phyloP scores from a whole-genome alignment of 2,113 vertebrate species.

The Felis catus region F.catus_Fca126_mat1.0 CM031414.1:80367501-80368000 shows the following conservation, averaged over 20 bases:
- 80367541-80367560: constrained; percentile 56
- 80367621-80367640: constrained; percentile 46
- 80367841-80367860: background rate
- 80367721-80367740: constrained; percentile 6
- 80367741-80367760: background rate
- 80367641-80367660: constrained; percentile 50
- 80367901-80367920: background rate
- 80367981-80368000: background rate
- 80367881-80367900: background rate
- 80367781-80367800: background rate
- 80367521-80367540: constrained; percentile 61
- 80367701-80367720: background rate
- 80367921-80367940: background rate
- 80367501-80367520: constrained; percentile 51
- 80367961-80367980: background rate
- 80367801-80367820: background rate
- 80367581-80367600: constrained; percentile 50
- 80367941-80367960: background rate
- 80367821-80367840: background rate
- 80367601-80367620: constrained; percentile 20
- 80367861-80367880: background rate
- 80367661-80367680: background rate
- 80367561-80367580: constrained; percentile 61
- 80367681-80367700: background rate
- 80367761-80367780: background rate